Base-by-base conservation (phyloP, 2,888 invertebrate species). In the Anticlea derivata region DNA sequence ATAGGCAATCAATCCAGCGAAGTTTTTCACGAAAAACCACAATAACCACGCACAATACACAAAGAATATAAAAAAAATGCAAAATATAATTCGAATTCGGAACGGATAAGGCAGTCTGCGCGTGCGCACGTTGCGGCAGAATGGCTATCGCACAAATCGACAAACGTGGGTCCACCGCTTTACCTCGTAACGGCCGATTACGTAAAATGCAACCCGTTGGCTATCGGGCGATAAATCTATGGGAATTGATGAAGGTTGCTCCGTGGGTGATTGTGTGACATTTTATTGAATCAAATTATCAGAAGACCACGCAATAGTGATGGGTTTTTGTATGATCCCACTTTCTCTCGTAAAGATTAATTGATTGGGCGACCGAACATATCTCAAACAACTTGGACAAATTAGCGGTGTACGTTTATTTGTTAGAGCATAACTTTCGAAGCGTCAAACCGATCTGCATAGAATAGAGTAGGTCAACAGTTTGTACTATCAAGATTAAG, bases 61-160 rank as follows among this genome's bases (percentile, higher is more conserved):
- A 39, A 34, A n/a, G n/a, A n/a, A n/a, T n/a, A n/a, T n/a, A 45
- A 44, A 40, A 44, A 40, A 45, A 17, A 31, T 20, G 11, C 13
- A 23, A n/a, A 45, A 46, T 33, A 31, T 10, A 34, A 45, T 53
- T 62, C 61, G 44, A 55, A 60, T 55, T 58, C 46, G 37, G 48
- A 64, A 55, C 57, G 58, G 58, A 37, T 38, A 39, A 62, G 61
- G 62, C 63, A 63, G 68, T 65, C 59, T 63, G 63, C 73, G 77
- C 76, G 75, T 55, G 70, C 78, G 74, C 75, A 59, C 65, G 51
- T 56, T 51, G 50, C 44, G 48, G 61, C 73, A 52, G 73, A 81
- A 79, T 83, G 77, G 74, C 76, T 64, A 63, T 73, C 67, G 66
- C 71, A 73, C 75, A 75, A 77, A 79, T 80, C 73, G 76, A 69